phyloP scores from a whole-genome alignment of 92 coral and sea anemone species.

The Virgularia gustaviana region DNA sequence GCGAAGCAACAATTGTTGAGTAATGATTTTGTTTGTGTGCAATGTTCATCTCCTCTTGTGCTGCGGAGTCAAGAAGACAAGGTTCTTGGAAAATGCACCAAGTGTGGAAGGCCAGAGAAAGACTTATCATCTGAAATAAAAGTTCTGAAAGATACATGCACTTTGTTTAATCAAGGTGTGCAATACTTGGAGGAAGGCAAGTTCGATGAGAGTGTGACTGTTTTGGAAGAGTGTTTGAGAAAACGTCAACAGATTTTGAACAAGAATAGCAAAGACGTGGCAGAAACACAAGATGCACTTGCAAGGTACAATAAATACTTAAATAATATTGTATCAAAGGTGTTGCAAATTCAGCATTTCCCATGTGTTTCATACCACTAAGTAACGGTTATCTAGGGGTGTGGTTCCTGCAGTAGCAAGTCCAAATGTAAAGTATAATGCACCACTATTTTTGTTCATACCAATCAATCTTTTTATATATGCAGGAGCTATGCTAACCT shows the following conservation, averaged over 20 bases:
- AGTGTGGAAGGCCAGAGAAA: slow-evolving; percentile 62
- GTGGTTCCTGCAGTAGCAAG: no score
- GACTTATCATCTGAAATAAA: slow-evolving; percentile 61
- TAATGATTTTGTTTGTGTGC: slow-evolving; percentile 83
- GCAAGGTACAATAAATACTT: no score
- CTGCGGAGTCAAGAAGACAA: slow-evolving; percentile 38
- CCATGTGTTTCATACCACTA: neutral
- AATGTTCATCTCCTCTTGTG: slow-evolving; percentile 68
- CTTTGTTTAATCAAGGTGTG: slow-evolving; percentile 64
- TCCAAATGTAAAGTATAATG: no score
- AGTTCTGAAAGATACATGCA: slow-evolving; percentile 71
- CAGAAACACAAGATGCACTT: slow-evolving; percentile 90
- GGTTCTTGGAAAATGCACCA: slow-evolving; percentile 59
- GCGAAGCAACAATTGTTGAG: slow-evolving; percentile 72
- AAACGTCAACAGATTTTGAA: slow-evolving; percentile 74
- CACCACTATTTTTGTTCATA: neutral
- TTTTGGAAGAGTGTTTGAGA: slow-evolving; percentile 74
- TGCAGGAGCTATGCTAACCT: slow-evolving; percentile 81
- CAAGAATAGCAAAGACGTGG: slow-evolving; percentile 78
- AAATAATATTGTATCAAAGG: neutral
- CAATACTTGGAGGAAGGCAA: slow-evolving; percentile 76
- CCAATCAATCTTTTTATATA: neutral
- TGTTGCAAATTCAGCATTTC: neutral
- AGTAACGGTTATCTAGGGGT: no score
- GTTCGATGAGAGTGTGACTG: slow-evolving; percentile 67